Percentiles rank a stretch among this genome's conserved stretches.
phyloP scores from a whole-genome alignment of 2,113 vertebrate genomes.

The Glareola pratincola region DNA sequence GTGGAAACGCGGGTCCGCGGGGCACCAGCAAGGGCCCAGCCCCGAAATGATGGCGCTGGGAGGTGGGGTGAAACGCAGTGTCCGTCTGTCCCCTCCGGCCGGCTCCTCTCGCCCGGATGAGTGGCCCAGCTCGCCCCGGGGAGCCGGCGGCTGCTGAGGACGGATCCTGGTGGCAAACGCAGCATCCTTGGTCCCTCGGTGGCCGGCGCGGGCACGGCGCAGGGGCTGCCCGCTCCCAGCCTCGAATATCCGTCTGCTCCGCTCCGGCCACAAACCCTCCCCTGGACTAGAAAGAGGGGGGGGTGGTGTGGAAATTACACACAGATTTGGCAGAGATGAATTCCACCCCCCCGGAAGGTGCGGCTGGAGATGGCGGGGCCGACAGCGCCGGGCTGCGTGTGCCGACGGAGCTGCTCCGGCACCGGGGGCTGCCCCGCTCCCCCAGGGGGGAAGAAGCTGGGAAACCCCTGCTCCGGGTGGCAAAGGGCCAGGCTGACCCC shows the following conservation, averaged over 20 bases:
- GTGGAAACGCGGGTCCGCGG: not conserved
- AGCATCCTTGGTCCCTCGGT: not conserved
- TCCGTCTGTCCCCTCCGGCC: not conserved
- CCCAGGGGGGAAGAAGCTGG: not conserved
- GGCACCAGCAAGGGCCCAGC: not conserved
- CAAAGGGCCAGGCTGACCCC: not conserved
- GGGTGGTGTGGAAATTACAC: not conserved
- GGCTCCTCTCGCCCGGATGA: not conserved
- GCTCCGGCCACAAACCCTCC: not conserved
- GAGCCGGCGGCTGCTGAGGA: not conserved
- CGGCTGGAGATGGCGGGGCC: not conserved
- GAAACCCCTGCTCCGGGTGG: not conserved
- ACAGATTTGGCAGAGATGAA: slow-evolving; percentile 12
- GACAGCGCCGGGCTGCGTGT: not conserved
- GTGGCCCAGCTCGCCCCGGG: not conserved
- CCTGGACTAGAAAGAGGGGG: not conserved
- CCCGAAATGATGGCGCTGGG: accelerated
- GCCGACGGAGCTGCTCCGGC: not conserved
- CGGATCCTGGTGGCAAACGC: not conserved
- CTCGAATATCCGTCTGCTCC: slow-evolving; percentile 42
- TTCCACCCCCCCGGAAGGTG: not conserved
- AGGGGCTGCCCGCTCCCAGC: slow-evolving; percentile 17
- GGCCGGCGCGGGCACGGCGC: not conserved
- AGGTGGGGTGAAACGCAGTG: not conserved
- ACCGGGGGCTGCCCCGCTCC: not conserved